Percentiles rank a stretch among this genome's conserved stretches.
Conservation (phyloP, 2,113 vertebrate species). For the Arizona elegans region DNA sequence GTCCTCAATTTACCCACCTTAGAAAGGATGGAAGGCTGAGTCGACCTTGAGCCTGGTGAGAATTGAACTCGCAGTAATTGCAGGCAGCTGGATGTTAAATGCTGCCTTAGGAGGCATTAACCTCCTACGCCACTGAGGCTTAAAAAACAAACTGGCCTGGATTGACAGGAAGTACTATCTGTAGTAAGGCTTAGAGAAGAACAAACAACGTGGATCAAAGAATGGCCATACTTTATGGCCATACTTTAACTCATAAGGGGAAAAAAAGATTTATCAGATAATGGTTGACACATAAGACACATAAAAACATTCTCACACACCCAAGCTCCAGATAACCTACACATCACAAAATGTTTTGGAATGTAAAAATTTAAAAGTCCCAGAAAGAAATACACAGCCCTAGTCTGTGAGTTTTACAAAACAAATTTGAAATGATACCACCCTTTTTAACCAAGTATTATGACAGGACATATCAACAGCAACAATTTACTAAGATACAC, state of each 20-base stretch:
- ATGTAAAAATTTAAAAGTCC: neutral
- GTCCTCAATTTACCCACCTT: no score
- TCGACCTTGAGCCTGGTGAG: no score
- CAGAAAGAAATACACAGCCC: neutral
- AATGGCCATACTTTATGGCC: neutral
- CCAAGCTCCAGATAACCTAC: neutral
- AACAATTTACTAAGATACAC: neutral
- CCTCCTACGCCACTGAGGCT: neutral
- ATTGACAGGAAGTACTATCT: neutral
- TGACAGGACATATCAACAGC: neutral
- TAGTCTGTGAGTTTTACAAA: neutral
- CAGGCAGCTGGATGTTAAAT: no score
- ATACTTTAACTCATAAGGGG: neutral
- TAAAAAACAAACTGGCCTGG: neutral
- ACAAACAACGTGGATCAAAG: neutral
- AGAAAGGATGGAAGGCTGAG: no score
- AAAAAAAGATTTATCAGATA: neutral
- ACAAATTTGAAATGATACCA: neutral
- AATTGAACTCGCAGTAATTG: no score
- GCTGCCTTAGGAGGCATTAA: no score
- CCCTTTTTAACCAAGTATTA: neutral
- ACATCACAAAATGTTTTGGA: neutral
- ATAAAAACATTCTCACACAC: neutral
- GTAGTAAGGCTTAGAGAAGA: neutral
- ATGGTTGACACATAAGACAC: neutral